Conservation (phyloP, 2,797 vertebrate species). For the Rhodeus uyekii region DNA sequence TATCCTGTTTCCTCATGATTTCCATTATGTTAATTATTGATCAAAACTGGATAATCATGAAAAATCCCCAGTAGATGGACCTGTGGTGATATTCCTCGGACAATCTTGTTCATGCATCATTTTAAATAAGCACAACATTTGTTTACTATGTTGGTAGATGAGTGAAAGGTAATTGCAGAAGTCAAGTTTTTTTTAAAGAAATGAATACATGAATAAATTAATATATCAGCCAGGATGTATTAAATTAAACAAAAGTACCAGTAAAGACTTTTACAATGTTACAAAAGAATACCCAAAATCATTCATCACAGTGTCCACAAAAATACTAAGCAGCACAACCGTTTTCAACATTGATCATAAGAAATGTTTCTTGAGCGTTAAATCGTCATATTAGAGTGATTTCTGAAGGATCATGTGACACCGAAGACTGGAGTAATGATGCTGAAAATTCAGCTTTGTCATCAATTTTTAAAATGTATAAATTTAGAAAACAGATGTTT, state of each 20-base stretch:
- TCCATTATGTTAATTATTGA: background rate
- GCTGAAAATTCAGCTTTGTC: background rate
- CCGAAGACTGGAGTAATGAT: background rate
- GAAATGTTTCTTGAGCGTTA: background rate
- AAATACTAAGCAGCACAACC: background rate
- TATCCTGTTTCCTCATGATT: background rate
- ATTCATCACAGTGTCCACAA: background rate
- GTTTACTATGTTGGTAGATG: slow-evolving; percentile 19
- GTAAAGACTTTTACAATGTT: background rate
- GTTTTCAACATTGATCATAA: background rate
- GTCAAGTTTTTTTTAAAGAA: background rate
- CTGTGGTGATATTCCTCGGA: background rate
- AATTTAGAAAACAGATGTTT: background rate
- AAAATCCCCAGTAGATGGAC: slow-evolving; percentile 38
- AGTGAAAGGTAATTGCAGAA: background rate
- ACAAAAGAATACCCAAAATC: background rate
- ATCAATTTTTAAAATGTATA: background rate
- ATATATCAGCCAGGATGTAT: background rate
- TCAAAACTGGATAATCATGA: background rate
- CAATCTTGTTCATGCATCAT: slow-evolving; percentile 32
- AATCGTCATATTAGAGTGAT: background rate
- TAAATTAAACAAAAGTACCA: background rate
- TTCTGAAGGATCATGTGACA: background rate
- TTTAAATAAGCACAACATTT: slow-evolving; percentile 26
- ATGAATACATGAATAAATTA: background rate